A percentile compares a stretch with the other conserved stretches of the same genome.
phyloP scores from a whole-genome alignment of 2,113 vertebrate species.

The Aphyosemion australe region DNA sequence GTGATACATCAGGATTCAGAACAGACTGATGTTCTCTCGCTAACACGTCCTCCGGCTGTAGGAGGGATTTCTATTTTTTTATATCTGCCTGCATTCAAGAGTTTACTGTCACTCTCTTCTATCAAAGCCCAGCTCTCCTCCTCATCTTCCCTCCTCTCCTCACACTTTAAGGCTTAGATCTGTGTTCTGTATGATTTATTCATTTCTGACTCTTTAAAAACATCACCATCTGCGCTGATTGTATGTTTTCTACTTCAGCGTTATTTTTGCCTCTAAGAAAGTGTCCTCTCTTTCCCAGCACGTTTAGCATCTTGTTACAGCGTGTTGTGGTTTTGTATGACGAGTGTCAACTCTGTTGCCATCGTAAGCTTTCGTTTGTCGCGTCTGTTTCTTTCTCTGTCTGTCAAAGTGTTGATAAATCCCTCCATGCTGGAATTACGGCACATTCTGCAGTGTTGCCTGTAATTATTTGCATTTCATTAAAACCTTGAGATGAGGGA shows the following conservation, averaged over 20 bases:
- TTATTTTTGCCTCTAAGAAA: slow-evolving; percentile 40
- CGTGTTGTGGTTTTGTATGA: slow-evolving; percentile 11
- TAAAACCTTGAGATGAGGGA: slow-evolving; percentile 25
- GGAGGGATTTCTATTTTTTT: slow-evolving; percentile 31
- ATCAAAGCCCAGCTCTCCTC: slow-evolving; percentile 32
- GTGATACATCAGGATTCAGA: slow-evolving; percentile 27
- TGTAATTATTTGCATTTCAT: slow-evolving; percentile 53
- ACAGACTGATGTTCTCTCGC: slow-evolving; percentile 7
- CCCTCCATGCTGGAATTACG: slow-evolving; percentile 51
- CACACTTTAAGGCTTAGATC: slow-evolving; percentile 43
- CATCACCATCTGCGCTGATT: slow-evolving; percentile 13
- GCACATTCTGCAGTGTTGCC: slow-evolving; percentile 22
- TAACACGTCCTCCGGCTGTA: slow-evolving; percentile 23
- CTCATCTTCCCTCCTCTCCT: slow-evolving; percentile 23
- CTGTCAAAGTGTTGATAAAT: slow-evolving; percentile 46
- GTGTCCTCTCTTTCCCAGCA: slow-evolving; percentile 10
- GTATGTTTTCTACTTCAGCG: slow-evolving; percentile 24
- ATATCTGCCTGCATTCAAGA: slow-evolving; percentile 49
- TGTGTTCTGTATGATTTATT: slow-evolving; percentile 35
- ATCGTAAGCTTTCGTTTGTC: slow-evolving; percentile 32
- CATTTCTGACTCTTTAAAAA: slow-evolving; percentile 31
- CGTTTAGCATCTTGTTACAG: slow-evolving; percentile 1
- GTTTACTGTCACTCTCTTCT: slow-evolving; percentile 58
- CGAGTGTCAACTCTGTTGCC: slow-evolving; percentile 13
- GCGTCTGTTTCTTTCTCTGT: slow-evolving; percentile 18